These are phyloP conservation scores for Drosophila eugracilis DNA, from an alignment of 1,140 invertebrate genomes.

Conservation along the genomic window DNA sequence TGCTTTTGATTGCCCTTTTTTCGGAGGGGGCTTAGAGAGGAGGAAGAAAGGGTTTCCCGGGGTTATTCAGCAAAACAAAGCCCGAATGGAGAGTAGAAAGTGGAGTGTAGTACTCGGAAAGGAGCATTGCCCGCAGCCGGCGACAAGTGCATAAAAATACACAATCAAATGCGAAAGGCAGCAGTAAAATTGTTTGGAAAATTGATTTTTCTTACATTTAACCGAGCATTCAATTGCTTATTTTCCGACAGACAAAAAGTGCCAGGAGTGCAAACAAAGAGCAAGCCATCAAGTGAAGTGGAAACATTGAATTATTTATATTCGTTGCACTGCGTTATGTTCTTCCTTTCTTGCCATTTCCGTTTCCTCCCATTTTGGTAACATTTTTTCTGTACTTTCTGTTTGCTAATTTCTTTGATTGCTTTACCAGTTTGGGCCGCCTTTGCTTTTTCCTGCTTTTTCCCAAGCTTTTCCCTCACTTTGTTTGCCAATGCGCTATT, in stretches of 20 bases:
- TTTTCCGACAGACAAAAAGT: slow-evolving; percentile 53
- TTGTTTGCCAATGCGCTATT: slow-evolving; percentile 76
- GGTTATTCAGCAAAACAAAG: slow-evolving; percentile 30
- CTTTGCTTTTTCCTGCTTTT: slow-evolving; percentile 20
- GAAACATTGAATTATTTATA: slow-evolving; percentile 84
- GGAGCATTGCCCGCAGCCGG: slow-evolving; percentile 78
- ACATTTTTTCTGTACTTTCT: slow-evolving; percentile 60
- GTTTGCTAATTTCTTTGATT: slow-evolving; percentile 83
- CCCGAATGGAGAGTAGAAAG: slow-evolving; percentile 6
- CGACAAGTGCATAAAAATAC: slow-evolving; percentile 81
- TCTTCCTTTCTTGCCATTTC: slow-evolving; percentile 58
- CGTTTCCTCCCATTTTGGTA: slow-evolving; percentile 44
- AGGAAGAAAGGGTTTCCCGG: slow-evolving; percentile 1
- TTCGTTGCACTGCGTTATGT: slow-evolving; percentile 80
- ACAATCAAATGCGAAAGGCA: slow-evolving; percentile 59
- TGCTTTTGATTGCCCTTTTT: slow-evolving; percentile 63
- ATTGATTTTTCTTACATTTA: slow-evolving; percentile 84
- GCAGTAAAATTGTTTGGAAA: slow-evolving; percentile 83
- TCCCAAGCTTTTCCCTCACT: slow-evolving; percentile 25
- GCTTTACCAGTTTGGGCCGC: slow-evolving; percentile 64
- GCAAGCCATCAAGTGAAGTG: slow-evolving; percentile 70
- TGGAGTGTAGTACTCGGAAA: slow-evolving; percentile 36
- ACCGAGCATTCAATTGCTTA: slow-evolving; percentile 84
- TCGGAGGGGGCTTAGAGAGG: background rate
- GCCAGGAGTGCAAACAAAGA: slow-evolving; percentile 58